Percentiles rank a stretch among this genome's conserved stretches.
Conservation (phyloP, 2,113 vertebrate species). For the Poecile atricapillus region DNA sequence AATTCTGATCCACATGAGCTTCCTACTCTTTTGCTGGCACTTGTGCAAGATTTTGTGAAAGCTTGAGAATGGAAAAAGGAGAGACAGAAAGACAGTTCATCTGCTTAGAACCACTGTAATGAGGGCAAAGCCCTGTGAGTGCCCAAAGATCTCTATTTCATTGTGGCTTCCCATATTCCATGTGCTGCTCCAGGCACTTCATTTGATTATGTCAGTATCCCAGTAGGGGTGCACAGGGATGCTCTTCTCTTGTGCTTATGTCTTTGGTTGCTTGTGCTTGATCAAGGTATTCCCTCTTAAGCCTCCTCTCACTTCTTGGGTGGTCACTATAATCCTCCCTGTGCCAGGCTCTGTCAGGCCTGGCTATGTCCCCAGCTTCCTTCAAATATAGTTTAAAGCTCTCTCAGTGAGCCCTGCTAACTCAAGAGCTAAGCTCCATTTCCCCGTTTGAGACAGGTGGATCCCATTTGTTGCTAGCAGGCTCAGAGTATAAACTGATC, state of each 20-base stretch:
- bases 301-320: fast-evolving
- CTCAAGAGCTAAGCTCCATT: background rate
- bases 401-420: background rate
- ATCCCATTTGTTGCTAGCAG: background rate
- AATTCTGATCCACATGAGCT: background rate
- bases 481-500: background rate
- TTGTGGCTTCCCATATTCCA: background rate
- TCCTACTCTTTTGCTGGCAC: background rate
- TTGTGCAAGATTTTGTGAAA: background rate
- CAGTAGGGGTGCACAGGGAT: background rate
- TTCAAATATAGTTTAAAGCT: background rate
- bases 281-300: background rate
- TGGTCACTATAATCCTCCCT: background rate
- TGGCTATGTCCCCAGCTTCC: too few species aligned
- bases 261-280: background rate
- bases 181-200: background rate
- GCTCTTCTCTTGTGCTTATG: too few species aligned
- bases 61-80: background rate
- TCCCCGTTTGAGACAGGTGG: background rate
- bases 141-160: background rate
- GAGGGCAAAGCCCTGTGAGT: background rate
- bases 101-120: background rate
- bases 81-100: background rate
- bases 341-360: background rate
- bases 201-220: background rate